Conservation (phyloP, 2,888 invertebrate genomes). For the Megamerina dolium region DNA sequence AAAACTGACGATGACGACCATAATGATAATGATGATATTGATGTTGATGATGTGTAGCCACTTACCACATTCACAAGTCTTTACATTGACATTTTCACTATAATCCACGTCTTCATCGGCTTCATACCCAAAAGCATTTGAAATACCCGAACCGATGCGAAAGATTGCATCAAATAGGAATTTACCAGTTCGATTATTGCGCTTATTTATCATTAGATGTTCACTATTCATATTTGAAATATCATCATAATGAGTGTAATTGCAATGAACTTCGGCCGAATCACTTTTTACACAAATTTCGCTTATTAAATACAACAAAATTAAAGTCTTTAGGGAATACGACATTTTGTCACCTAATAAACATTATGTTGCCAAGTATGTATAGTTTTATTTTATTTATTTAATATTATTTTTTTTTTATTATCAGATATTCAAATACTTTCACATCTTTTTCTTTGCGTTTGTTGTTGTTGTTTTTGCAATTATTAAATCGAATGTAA, state of each 20-base stretch:
- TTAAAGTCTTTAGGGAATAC: neutral
- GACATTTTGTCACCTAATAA: neutral
- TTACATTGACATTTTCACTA: conserved; percentile 54
- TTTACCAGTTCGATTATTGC: conserved; percentile 55
- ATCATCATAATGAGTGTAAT: neutral
- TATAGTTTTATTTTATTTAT: neutral
- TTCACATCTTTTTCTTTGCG: no score
- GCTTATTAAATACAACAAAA: conserved; percentile 2
- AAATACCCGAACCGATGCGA: conserved; percentile 55
- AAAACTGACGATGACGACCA: no score
- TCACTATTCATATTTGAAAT: conserved; percentile 1
- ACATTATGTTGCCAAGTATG: neutral
- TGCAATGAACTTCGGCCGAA: neutral
- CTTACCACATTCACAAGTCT: conserved; percentile 72
- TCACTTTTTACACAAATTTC: neutral
- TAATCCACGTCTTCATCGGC: conserved; percentile 56
- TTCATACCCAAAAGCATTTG: conserved; percentile 50
- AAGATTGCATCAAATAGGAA: conserved; percentile 70
- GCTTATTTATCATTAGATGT: conserved; percentile 5
- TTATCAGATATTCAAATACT: no score
- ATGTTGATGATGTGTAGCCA: no score
- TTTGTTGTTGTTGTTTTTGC: no score
- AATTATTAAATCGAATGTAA: no score
- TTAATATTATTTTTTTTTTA: no score
- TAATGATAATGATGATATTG: no score